phyloP scores from a whole-genome alignment of 2,888 invertebrate genomes.

The Lycocerus yunnanus region DNA sequence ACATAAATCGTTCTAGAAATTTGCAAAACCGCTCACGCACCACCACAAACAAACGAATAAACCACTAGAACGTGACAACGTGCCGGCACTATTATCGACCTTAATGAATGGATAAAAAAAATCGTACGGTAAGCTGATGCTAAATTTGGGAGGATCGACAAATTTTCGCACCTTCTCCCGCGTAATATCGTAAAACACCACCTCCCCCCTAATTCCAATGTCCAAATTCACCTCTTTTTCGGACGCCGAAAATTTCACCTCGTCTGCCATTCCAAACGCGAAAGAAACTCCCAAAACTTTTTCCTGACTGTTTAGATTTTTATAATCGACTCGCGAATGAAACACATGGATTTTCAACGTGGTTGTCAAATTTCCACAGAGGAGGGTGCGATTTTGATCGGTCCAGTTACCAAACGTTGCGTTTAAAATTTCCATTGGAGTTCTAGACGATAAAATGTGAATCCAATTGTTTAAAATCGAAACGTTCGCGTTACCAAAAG shows the following conservation, averaged over 20 bases:
- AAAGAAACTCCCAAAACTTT: constrained; percentile 46
- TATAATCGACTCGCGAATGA: constrained; percentile 54
- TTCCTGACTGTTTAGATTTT: constrained; percentile 46
- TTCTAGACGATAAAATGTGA: constrained; percentile 51
- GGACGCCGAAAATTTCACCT: constrained; percentile 6
- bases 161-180: constrained; percentile 54
- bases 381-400: constrained; percentile 42
- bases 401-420: constrained; percentile 46
- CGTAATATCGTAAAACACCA: constrained; percentile 58
- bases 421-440: constrained; percentile 45
- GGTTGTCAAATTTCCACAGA: constrained; percentile 51
- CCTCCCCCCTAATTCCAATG: constrained; percentile 39
- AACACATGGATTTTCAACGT: constrained; percentile 53
- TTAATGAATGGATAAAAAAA: constrained; percentile 67
- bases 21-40: background rate
- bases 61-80: background rate
- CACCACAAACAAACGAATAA: background rate
- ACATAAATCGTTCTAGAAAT: background rate
- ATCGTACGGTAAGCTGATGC: constrained; percentile 63
- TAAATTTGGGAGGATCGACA: constrained; percentile 61
- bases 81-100: constrained; percentile 37
- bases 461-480: constrained; percentile 57
- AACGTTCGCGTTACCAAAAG: constrained; percentile 58
- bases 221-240: constrained; percentile 31
- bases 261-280: background rate